A percentile compares a stretch with the other conserved stretches of the same genome.
Evolutionary conservation across 2,113 vertebrate species (phyloP).

Genomic region (Lophura nycthemera): DNA sequence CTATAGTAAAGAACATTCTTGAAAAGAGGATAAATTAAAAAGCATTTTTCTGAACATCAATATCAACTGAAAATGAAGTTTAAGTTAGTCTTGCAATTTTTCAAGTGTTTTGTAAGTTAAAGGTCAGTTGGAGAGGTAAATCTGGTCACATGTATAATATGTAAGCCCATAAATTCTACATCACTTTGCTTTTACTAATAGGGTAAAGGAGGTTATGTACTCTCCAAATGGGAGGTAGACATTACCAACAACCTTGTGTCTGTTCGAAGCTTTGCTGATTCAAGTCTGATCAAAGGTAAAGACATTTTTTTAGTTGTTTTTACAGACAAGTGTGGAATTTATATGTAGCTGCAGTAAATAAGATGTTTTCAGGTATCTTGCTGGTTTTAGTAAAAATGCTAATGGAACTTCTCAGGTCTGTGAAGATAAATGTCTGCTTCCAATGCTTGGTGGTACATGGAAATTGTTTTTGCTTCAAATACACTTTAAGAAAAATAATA

Average conservation of each 20-base stretch:
- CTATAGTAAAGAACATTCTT: background rate
- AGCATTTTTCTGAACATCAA: background rate
- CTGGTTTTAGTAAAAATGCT: background rate
- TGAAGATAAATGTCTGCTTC: background rate
- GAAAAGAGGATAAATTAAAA: background rate
- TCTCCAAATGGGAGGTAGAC: constrained; percentile 88
- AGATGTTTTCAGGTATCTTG: background rate
- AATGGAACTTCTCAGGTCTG: background rate
- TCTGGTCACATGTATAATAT: background rate
- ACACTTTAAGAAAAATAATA: background rate
- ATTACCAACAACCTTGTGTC: constrained; percentile 72
- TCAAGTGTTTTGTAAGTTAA: background rate
- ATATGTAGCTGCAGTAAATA: background rate
- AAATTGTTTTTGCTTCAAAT: background rate
- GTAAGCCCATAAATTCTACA: background rate
- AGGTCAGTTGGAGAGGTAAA: background rate
- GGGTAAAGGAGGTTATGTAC: constrained; percentile 81
- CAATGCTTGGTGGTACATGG: background rate
- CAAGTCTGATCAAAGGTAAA: constrained; percentile 87
- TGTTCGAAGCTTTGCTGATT: constrained; percentile 76
- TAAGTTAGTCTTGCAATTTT: background rate
- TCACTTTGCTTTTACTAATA: constrained; percentile 51
- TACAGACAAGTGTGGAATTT: background rate
- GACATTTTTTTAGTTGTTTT: background rate
- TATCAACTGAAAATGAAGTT: background rate